Evolutionary conservation across 2,888 invertebrate species (phyloP), one percentile per base, ranked within the genome.

Genomic region (Tenthredo distinguenda): DNA sequence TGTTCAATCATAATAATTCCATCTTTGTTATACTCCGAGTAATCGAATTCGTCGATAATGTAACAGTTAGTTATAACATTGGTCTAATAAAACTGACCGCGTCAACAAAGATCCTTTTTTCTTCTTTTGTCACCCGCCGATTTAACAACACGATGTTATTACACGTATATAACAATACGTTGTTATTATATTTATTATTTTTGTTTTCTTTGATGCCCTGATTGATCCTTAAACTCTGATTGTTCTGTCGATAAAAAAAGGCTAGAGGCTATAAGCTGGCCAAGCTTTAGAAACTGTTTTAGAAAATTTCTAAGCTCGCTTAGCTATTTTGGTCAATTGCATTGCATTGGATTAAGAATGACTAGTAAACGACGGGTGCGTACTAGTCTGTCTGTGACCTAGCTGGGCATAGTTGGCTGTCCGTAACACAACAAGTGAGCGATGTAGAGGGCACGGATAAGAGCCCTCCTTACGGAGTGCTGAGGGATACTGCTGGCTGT

Each of bases 381-480:
- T 81, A 81, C 81, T 81, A 81, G 81, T 81, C 62, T 81, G 6
- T 81, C 79, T 83, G 62, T 26, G 58, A 85, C 83, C 86, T 88
- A 90, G 86, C 87, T 87, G 85, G 87, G 84, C 79, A 88, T 86
- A 86, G 87, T 87, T 86, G 86, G 77, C 84, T 87, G 86, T 87
- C 86, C 90, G 86, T 86, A 86, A 74, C 88, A 74, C 87, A 91
- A 90, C 85, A 90, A 89, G 83, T 90, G 91, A 87, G 91, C 91
- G 87, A 92, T 89, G 86, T 90, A 90, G 85, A 91, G 90, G 88
- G 93, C 90, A 87, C 90, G 91, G 87, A 89, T 88, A 83, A 92
- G 88, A 88, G 91, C 90, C 88, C 92, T 92, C 87, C 91, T 91
- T 87, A 92, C 88, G 88, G 91, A 91, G 90, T 92, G 92, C 89